Base-by-base conservation (phyloP, 2,888 invertebrate genomes). In the Apotomis betuletana region DNA sequence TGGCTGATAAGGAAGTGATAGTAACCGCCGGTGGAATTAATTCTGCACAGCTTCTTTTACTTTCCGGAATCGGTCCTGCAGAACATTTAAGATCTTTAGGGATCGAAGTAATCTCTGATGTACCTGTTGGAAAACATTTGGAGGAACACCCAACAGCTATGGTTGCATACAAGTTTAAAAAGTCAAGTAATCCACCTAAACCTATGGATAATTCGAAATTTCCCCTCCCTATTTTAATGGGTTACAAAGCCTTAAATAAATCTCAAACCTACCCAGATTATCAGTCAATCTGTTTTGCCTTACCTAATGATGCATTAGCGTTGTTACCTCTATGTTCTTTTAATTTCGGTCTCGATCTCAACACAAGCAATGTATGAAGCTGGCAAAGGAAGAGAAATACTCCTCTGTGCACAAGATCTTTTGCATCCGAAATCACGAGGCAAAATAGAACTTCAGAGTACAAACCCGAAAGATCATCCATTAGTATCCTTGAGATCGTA, bases 21-120 rank as follows among this genome's bases (percentile, higher is more conserved):
- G 64, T 90, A 5, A 87, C 88, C 0, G 89, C 87, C 0, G 91
- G 90, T 3, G 76, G 85, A 9, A 81, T 92, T 15, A 88, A 90
- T 73, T 85, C 89, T 0, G 87, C 91, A 0, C 85, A 89, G 71
- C 76, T 92, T 0, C 77, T 92, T 2, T 85, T 90, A 82, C 78
- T 91, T 0, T 91, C 91, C 0, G 91, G 91, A 0, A 79, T 91
- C 2, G 91, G 91, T 1, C 90, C 90, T 0, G 79, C 74, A 36
- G 73, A 80, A 0, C 83, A 88, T 49, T 72, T 90, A 0, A 59
- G 69, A 4, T 73, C 78, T 3, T 76, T 85, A 15, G 81, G 80
- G 0, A 89, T 90, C n/a, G 60, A 78, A 0, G 78, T 87, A 0
- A 65, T 89, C 5, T 75, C 82, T 10, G 83, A 90, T 69, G 78